These are phyloP conservation scores for Nemotelus nigrinus DNA, from an alignment of 2,888 invertebrate species.

Conservation along the genomic window DNA sequence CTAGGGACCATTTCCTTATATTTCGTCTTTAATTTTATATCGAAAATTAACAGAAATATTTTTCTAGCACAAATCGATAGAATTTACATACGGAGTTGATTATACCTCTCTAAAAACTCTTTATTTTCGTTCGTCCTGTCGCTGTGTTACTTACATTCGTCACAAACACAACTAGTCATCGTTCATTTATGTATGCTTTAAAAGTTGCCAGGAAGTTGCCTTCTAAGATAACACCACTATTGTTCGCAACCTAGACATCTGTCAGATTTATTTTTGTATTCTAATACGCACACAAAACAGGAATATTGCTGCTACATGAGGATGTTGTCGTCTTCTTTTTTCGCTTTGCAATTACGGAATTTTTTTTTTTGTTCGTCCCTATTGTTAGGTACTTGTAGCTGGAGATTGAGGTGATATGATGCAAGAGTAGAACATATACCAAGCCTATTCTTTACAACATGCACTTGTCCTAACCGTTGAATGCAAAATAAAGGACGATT, in stretches of 20 bases:
- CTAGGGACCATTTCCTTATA: too few species aligned
- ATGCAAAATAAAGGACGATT: neutral
- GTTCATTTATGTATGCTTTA: too few species aligned
- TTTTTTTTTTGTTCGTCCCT: neutral
- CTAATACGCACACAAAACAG: too few species aligned
- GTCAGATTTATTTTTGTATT: neutral
- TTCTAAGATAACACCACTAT: neutral
- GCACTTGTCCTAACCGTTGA: neutral
- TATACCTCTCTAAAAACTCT: too few species aligned
- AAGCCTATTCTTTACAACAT: neutral
- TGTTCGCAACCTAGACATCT: neutral
- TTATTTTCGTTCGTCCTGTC: too few species aligned
- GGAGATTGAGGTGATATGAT: neutral
- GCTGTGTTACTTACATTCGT: too few species aligned
- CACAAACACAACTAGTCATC: too few species aligned
- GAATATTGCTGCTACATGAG: neutral
- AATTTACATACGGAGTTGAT: too few species aligned
- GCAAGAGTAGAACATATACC: neutral
- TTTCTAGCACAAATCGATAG: too few species aligned
- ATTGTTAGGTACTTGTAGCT: neutral
- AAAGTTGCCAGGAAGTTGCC: neutral
- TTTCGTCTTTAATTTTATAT: too few species aligned
- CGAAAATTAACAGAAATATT: too few species aligned
- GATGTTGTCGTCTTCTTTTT: neutral
- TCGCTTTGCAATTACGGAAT: constrained; percentile 25